Evolutionary conservation across 2,888 invertebrate genomes (phyloP), one percentile per base, ranked within the genome.

Genomic region (Mylabris sibirica): DNA sequence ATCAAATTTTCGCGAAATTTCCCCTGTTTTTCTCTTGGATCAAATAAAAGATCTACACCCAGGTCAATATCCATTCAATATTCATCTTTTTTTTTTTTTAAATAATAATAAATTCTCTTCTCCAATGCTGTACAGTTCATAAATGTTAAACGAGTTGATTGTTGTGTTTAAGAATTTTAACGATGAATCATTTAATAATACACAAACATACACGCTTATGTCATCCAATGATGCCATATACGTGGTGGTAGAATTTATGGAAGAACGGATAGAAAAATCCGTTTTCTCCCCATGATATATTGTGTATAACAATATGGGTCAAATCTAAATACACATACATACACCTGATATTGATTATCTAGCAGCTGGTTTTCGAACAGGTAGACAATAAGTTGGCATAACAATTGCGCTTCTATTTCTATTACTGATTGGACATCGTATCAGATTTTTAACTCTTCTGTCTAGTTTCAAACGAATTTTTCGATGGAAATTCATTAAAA

Each of bases 81-180:
- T 44, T 38, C 11, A 17, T 49, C 11, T 1, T 53, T 12, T 24
- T 20, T 49, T 20, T 22, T 49, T 49, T 49, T 9, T 41, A 14
- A 12, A 14, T 41, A 12, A n/a, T n/a, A n/a, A n/a, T n/a, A n/a
- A n/a, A n/a, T n/a, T n/a, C n/a, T 41, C 41, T 4, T 41, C n/a
- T n/a, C 41, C n/a, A 44, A 44, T n/a, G 0, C 67, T 68, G 72
- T 70, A 65, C 60, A 60, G 65, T 67, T 73, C 73, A 70, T 59
- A 66, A 64, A 68, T 71, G 75, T 75, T 74, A 74, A 75, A 67
- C 66, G 70, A 67, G 69, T 71, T 72, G 68, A 74, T 75, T 75
- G 71, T 62, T 59, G 49, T 72, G 49, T 72, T 75, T 68, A 73
- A 71, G 69, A 53, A 24, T 53, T 22, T 53, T 60, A 65, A 60